Base-by-base conservation (phyloP, 2,888 invertebrate species). In the Rhopalosiphum nymphaeae region DNA sequence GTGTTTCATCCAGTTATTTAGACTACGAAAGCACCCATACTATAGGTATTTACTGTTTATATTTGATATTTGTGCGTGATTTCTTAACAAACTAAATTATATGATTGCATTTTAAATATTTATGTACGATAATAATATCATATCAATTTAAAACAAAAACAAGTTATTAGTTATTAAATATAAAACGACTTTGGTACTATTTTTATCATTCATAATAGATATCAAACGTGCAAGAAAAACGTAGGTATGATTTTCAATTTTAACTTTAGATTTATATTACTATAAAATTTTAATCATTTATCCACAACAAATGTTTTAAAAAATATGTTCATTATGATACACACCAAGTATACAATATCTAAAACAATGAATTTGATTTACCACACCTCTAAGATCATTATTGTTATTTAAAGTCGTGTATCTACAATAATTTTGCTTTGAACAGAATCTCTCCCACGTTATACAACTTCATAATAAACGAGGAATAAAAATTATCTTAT, bases 61-160 rank as follows among this genome's bases (percentile, higher is more conserved):
- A 88, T 56, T 56, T 56, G 56, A 56, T 53, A 56, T 88, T 56
- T 56, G 36, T 36, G 88, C 53, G 88, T 88, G 88, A 88, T 88
- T 88, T 88, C 36, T 53, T 13, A 13, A 56, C 13, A 88, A 88
- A 88, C 10, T 4, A 36, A 36, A 56, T 53, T 25, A n/a, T 53
- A 88, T 36, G 25, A 36, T 88, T 87, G 29, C 7, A 49, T n/a
- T 87, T 49, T 46, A 46, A 46, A 49, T 49, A 86, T 86, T 86
- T 86, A 46, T 29, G n/a, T 53, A 21, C 87, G 49, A 21, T 87
- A 49, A 49, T n/a, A 5, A 1, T 53, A 16, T 53, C 21, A 5
- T 46, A 87, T 36, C 87, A 21, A n/a, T 49, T 5, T 29, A 13
- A 46, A 86, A 86, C 29, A 86, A 13, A 46, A 46, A 67, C n/a